phyloP scores from a whole-genome alignment of 2,797 vertebrate species.

The Poecile montanus region DNA sequence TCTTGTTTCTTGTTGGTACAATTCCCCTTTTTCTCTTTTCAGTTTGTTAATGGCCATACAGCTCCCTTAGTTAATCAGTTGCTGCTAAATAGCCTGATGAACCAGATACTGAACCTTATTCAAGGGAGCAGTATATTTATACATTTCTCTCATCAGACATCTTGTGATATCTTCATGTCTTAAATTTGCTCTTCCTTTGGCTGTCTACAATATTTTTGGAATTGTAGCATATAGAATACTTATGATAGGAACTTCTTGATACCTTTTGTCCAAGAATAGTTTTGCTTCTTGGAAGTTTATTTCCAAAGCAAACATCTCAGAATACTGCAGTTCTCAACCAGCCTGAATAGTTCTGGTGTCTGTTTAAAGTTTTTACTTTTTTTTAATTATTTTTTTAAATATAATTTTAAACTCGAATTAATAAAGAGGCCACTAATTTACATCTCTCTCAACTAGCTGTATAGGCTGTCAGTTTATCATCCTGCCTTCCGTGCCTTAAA shows the following conservation, averaged over 20 bases:
- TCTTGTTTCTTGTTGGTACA: not conserved
- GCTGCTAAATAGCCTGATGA: not conserved
- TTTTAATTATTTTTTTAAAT: no score
- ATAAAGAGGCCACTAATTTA: not conserved
- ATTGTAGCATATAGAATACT: not conserved
- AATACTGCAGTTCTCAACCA: not conserved
- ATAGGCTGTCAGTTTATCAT: not conserved
- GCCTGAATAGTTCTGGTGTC: not conserved
- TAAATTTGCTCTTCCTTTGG: not conserved
- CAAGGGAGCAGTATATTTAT: not conserved
- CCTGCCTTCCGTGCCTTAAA: not conserved
- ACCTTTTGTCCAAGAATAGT: not conserved
- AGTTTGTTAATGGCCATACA: not conserved
- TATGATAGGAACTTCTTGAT: not conserved
- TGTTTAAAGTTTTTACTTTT: no score
- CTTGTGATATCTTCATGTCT: not conserved
- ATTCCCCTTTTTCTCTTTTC: not conserved
- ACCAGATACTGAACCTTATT: not conserved
- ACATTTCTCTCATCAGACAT: not conserved
- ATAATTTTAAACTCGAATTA: no score
- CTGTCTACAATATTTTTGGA: not conserved
- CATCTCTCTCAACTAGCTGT: not conserved
- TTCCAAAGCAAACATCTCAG: not conserved
- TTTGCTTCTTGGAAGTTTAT: not conserved
- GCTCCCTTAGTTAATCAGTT: not conserved